Evolutionary conservation across 2,888 invertebrate genomes (phyloP), one percentile per base, ranked within the genome.

Genomic region (Bhutanitis thaidina): DNA sequence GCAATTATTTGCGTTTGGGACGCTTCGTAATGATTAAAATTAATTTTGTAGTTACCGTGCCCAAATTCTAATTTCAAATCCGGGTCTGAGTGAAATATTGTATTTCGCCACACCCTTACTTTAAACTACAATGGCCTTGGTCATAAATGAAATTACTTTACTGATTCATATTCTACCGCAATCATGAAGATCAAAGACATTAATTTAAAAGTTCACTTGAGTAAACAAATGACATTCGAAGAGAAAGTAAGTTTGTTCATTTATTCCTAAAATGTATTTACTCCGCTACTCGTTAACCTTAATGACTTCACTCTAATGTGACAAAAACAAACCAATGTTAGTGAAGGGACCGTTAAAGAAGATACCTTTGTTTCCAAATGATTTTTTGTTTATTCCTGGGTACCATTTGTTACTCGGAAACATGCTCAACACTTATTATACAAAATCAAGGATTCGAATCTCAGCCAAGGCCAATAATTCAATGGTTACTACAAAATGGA

Each of bases 181-280:
- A 71, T 68, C 75, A 71, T 74, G 77, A 80, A 79, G 3, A 16
- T 37, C 16, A 37, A 69, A 69, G 72, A 82, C 83, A 85, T 85
- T 86, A 81, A 85, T 85, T 84, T 75, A 77, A 86, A 86, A 85
- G 20, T 3, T 85, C 83, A 80, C 66, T 58, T 62, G 61, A 60
- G 64, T 65, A 68, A 71, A 60, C 73, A 76, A 79, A 79, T 77
- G 14, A n/a, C 14, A 37, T 29, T 20, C 9, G 13, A 34, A 25
- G 16, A 12, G 16, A 43, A 12, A 43, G 13, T 20, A 25, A 12
- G 14, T 13, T 14, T 43, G 27, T 43, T 14, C 3, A 30, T 30
- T 30, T 10, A 30, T 10, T 35, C 34, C 25, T 27, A 27, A 16
- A 10, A 15, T 43, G 13, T 16, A 43, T 20, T 4, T 32, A n/a